phyloP scores from a whole-genome alignment of 2,888 invertebrate species.

The Gastracanthus pulcherrimus region DNA sequence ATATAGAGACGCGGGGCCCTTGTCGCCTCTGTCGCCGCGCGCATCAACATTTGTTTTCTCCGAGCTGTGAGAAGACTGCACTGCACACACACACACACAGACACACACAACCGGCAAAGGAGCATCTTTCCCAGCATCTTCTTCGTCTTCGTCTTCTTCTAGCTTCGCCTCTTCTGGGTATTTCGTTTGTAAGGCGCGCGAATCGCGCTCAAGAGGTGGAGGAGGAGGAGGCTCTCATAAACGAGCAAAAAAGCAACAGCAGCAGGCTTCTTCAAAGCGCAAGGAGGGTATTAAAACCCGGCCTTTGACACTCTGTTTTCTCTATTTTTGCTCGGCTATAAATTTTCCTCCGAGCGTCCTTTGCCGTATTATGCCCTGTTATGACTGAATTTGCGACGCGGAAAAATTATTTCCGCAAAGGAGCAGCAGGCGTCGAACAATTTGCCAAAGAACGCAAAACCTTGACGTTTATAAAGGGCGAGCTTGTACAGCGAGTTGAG shows the following conservation, averaged over 20 bases:
- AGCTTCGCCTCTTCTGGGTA: slow-evolving; percentile 34
- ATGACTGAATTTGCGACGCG: slow-evolving; percentile 3
- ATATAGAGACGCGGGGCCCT: slow-evolving; percentile 39
- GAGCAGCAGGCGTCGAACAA: not conserved
- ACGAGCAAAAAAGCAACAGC: slow-evolving; percentile 18
- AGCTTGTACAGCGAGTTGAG: not conserved
- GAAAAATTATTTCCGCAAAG: slow-evolving; percentile 3
- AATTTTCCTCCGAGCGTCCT: slow-evolving; percentile 9
- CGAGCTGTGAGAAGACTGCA: too few relatives aligned
- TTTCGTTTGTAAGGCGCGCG: slow-evolving; percentile 5
- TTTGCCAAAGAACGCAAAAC: not conserved
- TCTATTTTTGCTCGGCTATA: slow-evolving; percentile 22
- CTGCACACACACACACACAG: too few relatives aligned
- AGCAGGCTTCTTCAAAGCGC: slow-evolving; percentile 6
- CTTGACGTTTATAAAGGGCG: not conserved
- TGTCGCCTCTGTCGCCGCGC: not conserved
- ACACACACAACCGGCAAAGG: slow-evolving; percentile 18
- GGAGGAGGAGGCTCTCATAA: not conserved
- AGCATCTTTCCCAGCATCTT: slow-evolving; percentile 16
- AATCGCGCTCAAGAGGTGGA: not conserved
- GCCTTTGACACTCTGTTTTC: slow-evolving; percentile 46
- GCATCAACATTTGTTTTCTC: slow-evolving; percentile 49
- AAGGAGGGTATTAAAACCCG: slow-evolving; percentile 29
- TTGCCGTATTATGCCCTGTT: not conserved
- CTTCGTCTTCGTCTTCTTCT: not conserved